Evolutionary conservation across 2,797 vertebrate species (phyloP).

Genomic region (Pagetopsis macropterus): DNA sequence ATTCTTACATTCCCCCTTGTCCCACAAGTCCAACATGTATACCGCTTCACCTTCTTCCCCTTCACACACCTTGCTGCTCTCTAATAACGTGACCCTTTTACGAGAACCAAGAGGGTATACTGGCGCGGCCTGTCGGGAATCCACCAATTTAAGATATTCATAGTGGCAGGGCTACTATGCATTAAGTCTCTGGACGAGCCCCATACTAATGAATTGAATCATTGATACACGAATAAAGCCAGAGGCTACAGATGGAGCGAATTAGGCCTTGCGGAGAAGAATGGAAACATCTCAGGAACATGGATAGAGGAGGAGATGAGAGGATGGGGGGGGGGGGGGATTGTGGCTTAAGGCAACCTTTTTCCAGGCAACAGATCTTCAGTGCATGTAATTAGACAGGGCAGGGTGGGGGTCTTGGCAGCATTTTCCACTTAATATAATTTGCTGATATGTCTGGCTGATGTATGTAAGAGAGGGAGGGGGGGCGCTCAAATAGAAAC

Average conservation of each 20-base stretch:
- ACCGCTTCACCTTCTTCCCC: conserved; percentile 55
- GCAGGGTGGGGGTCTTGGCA: conserved; percentile 52
- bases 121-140: conserved; percentile 55
- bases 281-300: conserved; percentile 57
- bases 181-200: conserved; percentile 74
- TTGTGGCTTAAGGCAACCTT: conserved; percentile 77
- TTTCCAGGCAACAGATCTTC: conserved; percentile 74
- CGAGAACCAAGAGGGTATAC: conserved; percentile 53
- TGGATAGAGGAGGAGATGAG: conserved; percentile 55
- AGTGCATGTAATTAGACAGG: conserved; percentile 82
- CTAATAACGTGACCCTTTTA: conserved; percentile 61
- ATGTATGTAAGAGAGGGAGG: conserved; percentile 55
- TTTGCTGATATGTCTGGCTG: conserved; percentile 62
- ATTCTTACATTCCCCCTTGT: conserved; percentile 55
- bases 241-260: conserved; percentile 62
- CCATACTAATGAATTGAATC: conserved; percentile 83
- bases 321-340: conserved; percentile 61
- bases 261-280: conserved; percentile 58
- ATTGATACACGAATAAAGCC: conserved; percentile 67
- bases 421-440: conserved; percentile 72
- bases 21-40: conserved; percentile 59
- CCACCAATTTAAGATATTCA: conserved; percentile 73
- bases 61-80: conserved; percentile 61
- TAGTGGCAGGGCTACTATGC: conserved; percentile 58
- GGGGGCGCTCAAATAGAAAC: conserved; percentile 27